Percentiles rank a stretch among this genome's conserved stretches.
Conservation (phyloP, 2,797 vertebrate genomes). For the Enteromius viviparus region DNA sequence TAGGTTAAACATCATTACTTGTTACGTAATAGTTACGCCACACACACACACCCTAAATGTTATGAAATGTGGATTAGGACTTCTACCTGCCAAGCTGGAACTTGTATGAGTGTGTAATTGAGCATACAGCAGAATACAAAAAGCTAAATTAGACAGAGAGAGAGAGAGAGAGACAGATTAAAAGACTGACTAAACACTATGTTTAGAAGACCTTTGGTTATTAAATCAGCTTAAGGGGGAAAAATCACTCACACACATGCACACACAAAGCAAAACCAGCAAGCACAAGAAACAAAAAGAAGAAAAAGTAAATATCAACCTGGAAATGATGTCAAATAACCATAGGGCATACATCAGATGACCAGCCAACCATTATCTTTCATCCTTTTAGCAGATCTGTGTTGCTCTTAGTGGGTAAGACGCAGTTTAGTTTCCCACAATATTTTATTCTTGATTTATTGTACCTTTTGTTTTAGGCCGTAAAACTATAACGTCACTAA, state of each 20-base stretch:
- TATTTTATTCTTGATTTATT: neutral
- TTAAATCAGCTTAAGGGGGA: slow-evolving; percentile 33
- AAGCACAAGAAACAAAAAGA: neutral
- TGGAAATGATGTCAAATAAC: slow-evolving; percentile 8
- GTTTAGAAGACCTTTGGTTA: slow-evolving; percentile 52
- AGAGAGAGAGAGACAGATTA: slow-evolving; percentile 8
- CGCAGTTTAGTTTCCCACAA: neutral
- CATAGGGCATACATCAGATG: neutral
- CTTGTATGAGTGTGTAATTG: neutral
- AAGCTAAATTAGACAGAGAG: neutral
- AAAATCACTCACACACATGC: neutral
- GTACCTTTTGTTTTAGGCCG: neutral
- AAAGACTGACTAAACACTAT: slow-evolving; percentile 43
- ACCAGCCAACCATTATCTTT: slow-evolving; percentile 27
- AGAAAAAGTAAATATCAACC: slow-evolving; percentile 21
- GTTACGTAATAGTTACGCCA: neutral
- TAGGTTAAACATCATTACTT: neutral
- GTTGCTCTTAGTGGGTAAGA: slow-evolving; percentile 8
- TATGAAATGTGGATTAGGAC: neutral
- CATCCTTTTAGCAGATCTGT: neutral
- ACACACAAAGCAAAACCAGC: neutral
- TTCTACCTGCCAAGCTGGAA: neutral
- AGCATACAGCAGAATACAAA: neutral
- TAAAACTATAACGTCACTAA: neutral
- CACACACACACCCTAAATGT: neutral